Base-by-base conservation (phyloP, 2,888 invertebrate genomes). In the Heliconius aoede region DNA sequence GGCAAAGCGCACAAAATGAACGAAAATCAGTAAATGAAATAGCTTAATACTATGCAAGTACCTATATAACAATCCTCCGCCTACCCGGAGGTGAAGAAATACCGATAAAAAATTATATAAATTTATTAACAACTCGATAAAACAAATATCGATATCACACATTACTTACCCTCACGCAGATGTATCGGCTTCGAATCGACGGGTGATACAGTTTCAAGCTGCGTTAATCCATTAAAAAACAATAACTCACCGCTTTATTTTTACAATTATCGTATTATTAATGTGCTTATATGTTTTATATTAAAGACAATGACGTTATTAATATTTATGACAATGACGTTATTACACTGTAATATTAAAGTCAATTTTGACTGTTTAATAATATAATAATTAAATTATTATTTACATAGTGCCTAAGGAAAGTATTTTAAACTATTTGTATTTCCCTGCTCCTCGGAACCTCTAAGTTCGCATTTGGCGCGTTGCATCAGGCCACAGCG, bases 121-220 rank as follows among this genome's bases (percentile, higher is more conserved):
- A 5, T 15, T 7, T 46, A 46, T 21, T 1, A 60, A 60, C 13
- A 5, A 18, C 24, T 72, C 72, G 60, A 72, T 72, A 60, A 26
- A 32, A 24, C 7, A 28, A 36, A 24, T 71, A 64, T 65, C 76
- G 76, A 72, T 30, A 65, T n/a, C 58, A 30, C 26, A 11, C 76
- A 15, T 71, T 72, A 64, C 76, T 76, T 21, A 26, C 26, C 32
- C 32, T 21, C 21, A 24, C 30, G 76, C 76, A 76, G 76, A 65
- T 76, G 76, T 76, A 72, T 36, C 24, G 24, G 26, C 11, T 58
- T 32, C 36, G 32, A 72, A 72, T 72, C 72, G 72, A 72, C 72
- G 72, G 72, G 72, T 72, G 72, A 72, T 72, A 72, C 72, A 72
- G 26, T 72, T 72, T 72, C 72, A 72, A 72, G 72, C 72, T 72